phyloP scores from a whole-genome alignment of 2,113 vertebrate species.

The Leucopternis melanops region DNA sequence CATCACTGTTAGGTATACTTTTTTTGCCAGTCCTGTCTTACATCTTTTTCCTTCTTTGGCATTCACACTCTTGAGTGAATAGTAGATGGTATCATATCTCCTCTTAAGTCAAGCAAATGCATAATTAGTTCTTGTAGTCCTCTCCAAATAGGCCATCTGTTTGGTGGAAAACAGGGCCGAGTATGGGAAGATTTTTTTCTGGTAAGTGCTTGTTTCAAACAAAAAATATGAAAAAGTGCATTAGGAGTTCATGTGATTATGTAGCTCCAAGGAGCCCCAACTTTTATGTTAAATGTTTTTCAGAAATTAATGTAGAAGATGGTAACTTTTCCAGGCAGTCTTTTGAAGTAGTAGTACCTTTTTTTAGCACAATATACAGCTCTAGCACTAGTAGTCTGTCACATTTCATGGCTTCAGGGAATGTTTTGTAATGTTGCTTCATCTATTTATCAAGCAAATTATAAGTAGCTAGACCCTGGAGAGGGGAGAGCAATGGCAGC shows the following conservation, averaged over 20 bases:
- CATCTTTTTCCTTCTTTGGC: slow-evolving; percentile 5
- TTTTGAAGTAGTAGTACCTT: not conserved
- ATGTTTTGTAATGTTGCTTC: slow-evolving; percentile 6
- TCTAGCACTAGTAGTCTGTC: not conserved
- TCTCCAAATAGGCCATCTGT: slow-evolving; percentile 47
- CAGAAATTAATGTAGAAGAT: not conserved
- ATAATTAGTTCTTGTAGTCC: slow-evolving; percentile 40
- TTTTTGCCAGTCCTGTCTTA: not conserved
- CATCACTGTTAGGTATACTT: slow-evolving; percentile 16
- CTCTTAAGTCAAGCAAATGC: slow-evolving; percentile 33
- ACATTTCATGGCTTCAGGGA: not conserved
- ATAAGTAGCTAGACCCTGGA: not conserved
- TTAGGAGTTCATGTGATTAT: not conserved
- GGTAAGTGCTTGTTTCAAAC: not conserved
- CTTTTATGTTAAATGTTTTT: not conserved
- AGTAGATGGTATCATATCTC: slow-evolving; percentile 17
- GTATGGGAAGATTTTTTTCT: not conserved
- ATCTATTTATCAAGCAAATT: slow-evolving; percentile 28
- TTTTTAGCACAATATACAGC: not conserved
- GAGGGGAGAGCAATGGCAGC: not conserved
- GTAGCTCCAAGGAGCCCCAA: not conserved
- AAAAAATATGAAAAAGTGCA: not conserved
- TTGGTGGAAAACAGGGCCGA: not conserved
- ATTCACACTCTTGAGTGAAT: not conserved
- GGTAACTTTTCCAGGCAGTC: not conserved